phyloP scores from a whole-genome alignment of 2,113 vertebrate species.

The Corythaeola cristata region DNA sequence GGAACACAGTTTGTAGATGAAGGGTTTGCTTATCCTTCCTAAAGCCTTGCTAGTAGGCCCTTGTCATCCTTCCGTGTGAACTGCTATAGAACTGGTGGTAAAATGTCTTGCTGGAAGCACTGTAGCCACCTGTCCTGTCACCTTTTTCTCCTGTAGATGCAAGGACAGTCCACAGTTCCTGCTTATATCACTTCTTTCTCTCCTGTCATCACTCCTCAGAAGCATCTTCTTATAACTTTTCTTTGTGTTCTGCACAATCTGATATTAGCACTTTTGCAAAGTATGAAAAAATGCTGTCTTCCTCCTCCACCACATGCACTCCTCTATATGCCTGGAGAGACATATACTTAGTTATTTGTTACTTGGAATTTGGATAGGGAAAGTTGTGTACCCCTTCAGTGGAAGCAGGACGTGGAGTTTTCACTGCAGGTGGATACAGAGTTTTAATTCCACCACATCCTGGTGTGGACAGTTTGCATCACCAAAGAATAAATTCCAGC shows the following conservation, averaged over 20 bases:
- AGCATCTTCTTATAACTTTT: neutral
- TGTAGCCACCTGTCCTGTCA: neutral
- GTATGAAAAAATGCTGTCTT: slow-evolving; percentile 12
- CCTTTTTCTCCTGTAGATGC: neutral
- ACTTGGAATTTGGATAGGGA: slow-evolving; percentile 50
- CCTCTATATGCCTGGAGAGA: neutral
- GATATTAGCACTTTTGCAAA: slow-evolving; percentile 34
- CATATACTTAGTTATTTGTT: neutral
- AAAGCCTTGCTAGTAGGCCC: neutral
- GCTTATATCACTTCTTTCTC: neutral
- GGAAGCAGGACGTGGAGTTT: slow-evolving; percentile 39
- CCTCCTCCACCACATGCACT: neutral
- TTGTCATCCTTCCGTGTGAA: neutral
- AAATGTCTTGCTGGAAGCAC: neutral
- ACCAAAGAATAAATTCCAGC: neutral
- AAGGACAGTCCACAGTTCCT: neutral
- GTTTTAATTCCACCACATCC: neutral
- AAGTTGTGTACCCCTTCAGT: slow-evolving; percentile 24
- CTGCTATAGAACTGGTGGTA: neutral
- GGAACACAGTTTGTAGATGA: neutral
- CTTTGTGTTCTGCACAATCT: slow-evolving; percentile 37
- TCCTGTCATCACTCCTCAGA: neutral
- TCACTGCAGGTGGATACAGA: slow-evolving; percentile 37
- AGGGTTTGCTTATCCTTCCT: neutral
- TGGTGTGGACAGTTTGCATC: neutral